Base-by-base conservation (phyloP, 2,113 vertebrate genomes). In the Rhabdornis inornatus region DNA sequence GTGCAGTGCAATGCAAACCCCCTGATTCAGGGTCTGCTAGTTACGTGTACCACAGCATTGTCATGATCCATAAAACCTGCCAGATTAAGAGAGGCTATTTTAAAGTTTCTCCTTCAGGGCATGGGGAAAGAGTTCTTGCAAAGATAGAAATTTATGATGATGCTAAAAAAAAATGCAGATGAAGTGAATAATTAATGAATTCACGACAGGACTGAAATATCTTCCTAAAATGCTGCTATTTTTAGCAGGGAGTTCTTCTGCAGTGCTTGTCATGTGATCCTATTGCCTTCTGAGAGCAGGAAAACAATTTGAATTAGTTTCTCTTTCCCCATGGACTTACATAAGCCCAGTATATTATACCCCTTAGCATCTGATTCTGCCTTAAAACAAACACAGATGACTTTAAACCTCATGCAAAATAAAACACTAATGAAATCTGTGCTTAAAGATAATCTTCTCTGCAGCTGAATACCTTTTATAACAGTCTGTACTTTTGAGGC, bases 171-270 rank as follows among this genome's bases (percentile, higher is more conserved):
- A 89, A 68, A 60, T 68, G 47, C 74, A 95, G 77, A 94, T 92
- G 57, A 89, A 96, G 65, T 84, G 91, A 79, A 78, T 72, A 56
- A 94, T 94, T 75, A 91, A 89, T 79, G 77, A 83, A 85, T 92
- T 92, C 90, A 80, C 59, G 85, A 96, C 61, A 96, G 53, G 71
- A 95, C 88, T 92, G 90, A 97, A 95, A 95, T 92, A 91, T 96
- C 93, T 96, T 89, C 86, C 92, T 90, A 92, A 82, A 90, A 95
- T 63, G 83, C 45, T 86, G 92, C 78, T 95, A 72, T 84, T 94
- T 96, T 97, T 97, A 96, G 88, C 86, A 90, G 42, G 69, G 63
- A 94, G 81, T 87, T 60, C 86, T 92, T 97, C 96, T 91, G 82
- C 84, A 95, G 77, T 93, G 79, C 65, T 84, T 93, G 82, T 96